phyloP scores from a whole-genome alignment of 2,113 vertebrate species.

The Fulmarus glacialis region DNA sequence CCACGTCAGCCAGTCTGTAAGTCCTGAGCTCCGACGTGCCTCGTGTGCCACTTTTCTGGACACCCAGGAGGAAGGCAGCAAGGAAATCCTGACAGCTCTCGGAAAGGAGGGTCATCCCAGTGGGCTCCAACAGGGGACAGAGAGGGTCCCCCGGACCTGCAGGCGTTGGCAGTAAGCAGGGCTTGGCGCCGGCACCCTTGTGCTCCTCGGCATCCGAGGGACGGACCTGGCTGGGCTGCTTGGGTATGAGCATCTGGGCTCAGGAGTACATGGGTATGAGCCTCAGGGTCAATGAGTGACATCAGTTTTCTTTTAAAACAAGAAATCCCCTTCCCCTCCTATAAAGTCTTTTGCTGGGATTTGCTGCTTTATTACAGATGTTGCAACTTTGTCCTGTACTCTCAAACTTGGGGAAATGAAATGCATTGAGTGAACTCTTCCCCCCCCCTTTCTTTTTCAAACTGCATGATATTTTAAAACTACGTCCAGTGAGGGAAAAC shows the following conservation, averaged over 20 bases:
- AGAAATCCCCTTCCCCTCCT: not conserved
- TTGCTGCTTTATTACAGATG: not conserved
- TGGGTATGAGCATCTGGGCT: not conserved
- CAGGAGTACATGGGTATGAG: rapidly evolving
- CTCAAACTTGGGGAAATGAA: not conserved
- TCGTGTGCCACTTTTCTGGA: not conserved
- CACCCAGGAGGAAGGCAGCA: not conserved
- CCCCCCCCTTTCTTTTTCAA: not conserved
- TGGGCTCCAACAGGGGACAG: too few relatives aligned
- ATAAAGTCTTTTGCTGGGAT: not conserved
- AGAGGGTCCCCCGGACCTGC: not conserved
- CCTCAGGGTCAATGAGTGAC: rapidly evolving
- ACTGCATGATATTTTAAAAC: not conserved
- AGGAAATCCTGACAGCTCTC: not conserved
- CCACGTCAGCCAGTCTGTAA: rapidly evolving
- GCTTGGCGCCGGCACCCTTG: rapidly evolving
- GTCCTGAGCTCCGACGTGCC: rapidly evolving
- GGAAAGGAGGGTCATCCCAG: not conserved
- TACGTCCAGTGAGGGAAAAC: not conserved
- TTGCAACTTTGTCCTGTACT: rapidly evolving
- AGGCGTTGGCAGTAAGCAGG: rapidly evolving
- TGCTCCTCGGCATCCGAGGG: rapidly evolving
- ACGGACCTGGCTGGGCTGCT: not conserved
- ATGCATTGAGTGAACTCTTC: not conserved
- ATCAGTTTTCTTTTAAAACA: not conserved